Base-by-base conservation (phyloP, 2,888 invertebrate genomes). In the Notodonta dromedarius region DNA sequence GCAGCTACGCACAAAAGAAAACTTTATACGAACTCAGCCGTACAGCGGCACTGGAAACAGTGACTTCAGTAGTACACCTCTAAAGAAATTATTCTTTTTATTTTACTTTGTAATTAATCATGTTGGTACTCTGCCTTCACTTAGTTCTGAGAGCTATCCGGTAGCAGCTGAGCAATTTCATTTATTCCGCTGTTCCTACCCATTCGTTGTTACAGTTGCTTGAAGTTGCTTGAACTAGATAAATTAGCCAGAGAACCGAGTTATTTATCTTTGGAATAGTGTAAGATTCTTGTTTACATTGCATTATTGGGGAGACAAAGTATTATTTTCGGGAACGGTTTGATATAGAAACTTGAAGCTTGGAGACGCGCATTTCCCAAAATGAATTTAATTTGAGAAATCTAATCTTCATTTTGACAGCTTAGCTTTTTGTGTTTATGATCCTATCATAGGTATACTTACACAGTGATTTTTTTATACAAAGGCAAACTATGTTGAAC, bases 61-160 rank as follows among this genome's bases (percentile, higher is more conserved):
- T 73, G 71, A 68, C 59, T 73, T 73, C 59, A 32, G 56, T 60
- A 73, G 59, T 76, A 66, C 24, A 24, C 61, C 63, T 76, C 63
- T 65, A 61, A 69, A 74, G 76, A 74, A 74, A 74, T 71, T 51
- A 76, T 73, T 71, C 66, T 67, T 76, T 71, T 73, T 83, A 82
- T 84, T 83, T 80, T 79, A 81, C 78, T 79, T 75, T 72, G 80
- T 82, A 83, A 86, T 86, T 86, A 86, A 86, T 86, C 85, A 86
- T 81, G 80, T 80, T 77, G 78, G 70, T 77, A 74, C 71, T 78
- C 76, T 76, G 77, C 71, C 78, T 77, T 80, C 78, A 78, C 74
- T 80, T 74, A 74, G 76, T 69, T 76, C 76, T 71, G 77, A 74
- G 67, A 72, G 75, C 67, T 84, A 75, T 76, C 75, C 72, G 70